Base-by-base conservation (phyloP, 2,888 invertebrate species). In the Hartigia nigra region DNA sequence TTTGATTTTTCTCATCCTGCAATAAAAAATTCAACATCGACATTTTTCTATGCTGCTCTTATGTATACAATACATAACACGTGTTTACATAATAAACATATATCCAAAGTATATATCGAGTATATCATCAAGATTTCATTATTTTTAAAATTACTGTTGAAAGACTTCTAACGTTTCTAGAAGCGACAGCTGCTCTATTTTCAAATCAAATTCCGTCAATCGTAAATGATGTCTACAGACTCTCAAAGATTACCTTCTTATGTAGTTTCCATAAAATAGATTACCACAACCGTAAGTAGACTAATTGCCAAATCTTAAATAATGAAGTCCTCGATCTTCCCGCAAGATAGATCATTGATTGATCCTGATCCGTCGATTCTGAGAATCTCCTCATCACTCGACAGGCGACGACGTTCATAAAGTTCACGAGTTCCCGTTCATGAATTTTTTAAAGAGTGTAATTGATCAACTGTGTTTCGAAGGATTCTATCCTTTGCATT, bases 1-100 rank as follows among this genome's bases (percentile, higher is more conserved):
- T 95, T 92, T 97, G 97, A 91, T 97, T 97, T 91, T 96, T 96
- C 90, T 97, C 97, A 90, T 97, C 97, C 97, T 97, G 91, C 31
- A 92, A 90, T 78, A 83, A 55, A 55, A 55, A 82, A 78, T 80
- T 9, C 55, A 55, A 55, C 55, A 55, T 55, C 23, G 55, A 55
- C 14, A 55, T 55, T 55, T 55, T 55, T 2, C 23, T 55, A 5
- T 23, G 1, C 23, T 0, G 23, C 9, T 9, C 5, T 23, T 5
- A 55, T 9, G 23, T 1, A 55, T 23, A 23, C n/a, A n/a, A n/a
- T 9, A 23, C 14, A 5, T 55, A 55, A 55, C 23, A 23, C 55
- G 1, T 23, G 55, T 9, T 23, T 55, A 9, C 23, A 55, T 55
- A 55, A 55, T 23, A 1, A 5, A 23, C 9, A 14, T 39, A 55